Percentiles rank a stretch among this genome's conserved stretches.
Conservation (phyloP, 2,888 invertebrate species). For the Drosophila mayaguana region DNA sequence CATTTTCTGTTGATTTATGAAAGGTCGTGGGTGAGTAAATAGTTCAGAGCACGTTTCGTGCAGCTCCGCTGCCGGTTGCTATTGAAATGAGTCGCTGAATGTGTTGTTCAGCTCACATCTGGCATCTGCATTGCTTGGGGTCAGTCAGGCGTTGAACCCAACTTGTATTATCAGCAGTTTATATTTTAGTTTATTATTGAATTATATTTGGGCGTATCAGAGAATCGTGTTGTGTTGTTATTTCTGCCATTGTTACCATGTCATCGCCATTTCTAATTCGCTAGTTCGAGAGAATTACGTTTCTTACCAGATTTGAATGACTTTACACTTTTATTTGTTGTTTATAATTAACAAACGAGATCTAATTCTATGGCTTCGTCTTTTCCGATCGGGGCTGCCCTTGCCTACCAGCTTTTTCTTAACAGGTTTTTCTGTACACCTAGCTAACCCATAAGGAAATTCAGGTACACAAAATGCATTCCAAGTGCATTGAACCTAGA, state of each 20-base stretch:
- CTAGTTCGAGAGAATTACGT: not conserved
- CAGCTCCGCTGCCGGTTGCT: conserved; percentile 21
- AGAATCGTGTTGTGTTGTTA: conserved; percentile 13
- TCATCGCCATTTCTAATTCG: conserved; percentile 3
- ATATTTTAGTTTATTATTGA: conserved; percentile 25
- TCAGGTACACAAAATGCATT: conserved; percentile 1
- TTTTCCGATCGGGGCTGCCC: not conserved
- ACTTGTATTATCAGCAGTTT: conserved; percentile 17
- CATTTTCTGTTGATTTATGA: conserved; percentile 56
- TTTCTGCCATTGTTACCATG: conserved; percentile 31
- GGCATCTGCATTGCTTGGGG: conserved; percentile 21
- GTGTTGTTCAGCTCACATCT: conserved; percentile 24
- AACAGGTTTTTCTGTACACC: conserved; percentile 8
- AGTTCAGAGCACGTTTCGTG: conserved; percentile 23
- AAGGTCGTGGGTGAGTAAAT: conserved; percentile 1
- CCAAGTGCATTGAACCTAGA: conserved; percentile 1
- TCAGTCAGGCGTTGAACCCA: conserved; percentile 22
- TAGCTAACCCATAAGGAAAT: not conserved
- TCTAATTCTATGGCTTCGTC: not conserved
- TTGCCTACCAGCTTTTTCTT: not conserved
- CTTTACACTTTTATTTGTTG: not conserved
- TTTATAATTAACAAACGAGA: not conserved
- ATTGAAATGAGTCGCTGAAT: conserved; percentile 21
- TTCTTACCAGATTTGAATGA: conserved; percentile 1
- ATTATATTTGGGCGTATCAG: conserved; percentile 13